Conservation (phyloP, 2,888 invertebrate species). For the Hermaeophaga mercurialis region DNA sequence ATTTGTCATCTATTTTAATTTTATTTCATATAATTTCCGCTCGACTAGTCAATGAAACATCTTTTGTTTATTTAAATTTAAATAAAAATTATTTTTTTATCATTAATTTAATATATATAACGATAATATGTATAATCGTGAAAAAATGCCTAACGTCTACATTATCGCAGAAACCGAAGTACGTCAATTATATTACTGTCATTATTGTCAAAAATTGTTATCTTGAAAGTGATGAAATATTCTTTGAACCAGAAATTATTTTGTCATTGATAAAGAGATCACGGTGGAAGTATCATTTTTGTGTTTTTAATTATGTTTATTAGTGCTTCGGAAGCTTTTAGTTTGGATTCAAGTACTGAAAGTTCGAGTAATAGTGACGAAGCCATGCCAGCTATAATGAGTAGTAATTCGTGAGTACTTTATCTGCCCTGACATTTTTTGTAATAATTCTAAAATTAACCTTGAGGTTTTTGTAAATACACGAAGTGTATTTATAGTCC, state of each 20-base stretch:
- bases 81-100: too few relatives aligned
- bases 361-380: constrained; percentile 51
- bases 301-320: constrained; percentile 57
- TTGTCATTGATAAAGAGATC: constrained; percentile 28
- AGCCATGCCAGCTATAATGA: constrained; percentile 57
- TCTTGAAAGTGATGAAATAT: constrained; percentile 25
- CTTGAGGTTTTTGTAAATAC: constrained; percentile 16
- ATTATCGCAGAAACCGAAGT: too few relatives aligned
- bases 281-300: constrained; percentile 13
- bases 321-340: constrained; percentile 56
- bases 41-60: too few relatives aligned
- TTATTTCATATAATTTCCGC: too few relatives aligned
- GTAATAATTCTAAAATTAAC: constrained; percentile 22
- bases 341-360: constrained; percentile 52
- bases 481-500: background rate
- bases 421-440: constrained; percentile 3
- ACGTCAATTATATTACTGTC: background rate
- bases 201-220: constrained; percentile 14
- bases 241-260: constrained; percentile 24
- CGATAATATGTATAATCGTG: background rate
- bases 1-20: too few relatives aligned
- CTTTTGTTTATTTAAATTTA: too few relatives aligned
- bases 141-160: background rate
- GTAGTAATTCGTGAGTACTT: constrained; percentile 54
- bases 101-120: too few relatives aligned